phyloP scores from a whole-genome alignment of 2,888 invertebrate genomes.

The Tachystola acroxantha region DNA sequence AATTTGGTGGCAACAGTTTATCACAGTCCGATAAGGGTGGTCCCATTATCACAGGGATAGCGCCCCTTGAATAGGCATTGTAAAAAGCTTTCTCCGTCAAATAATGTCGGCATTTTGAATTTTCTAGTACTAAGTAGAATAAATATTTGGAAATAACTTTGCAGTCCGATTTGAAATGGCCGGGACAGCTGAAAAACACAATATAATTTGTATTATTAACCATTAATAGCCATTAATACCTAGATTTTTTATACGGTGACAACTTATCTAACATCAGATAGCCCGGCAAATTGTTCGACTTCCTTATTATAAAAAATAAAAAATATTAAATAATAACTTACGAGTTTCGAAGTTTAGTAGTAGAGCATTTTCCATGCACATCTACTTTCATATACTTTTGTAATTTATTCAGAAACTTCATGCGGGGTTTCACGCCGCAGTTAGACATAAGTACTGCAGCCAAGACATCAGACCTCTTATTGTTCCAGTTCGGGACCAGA shows the following conservation, averaged over 20 bases:
- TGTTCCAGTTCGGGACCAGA: constrained; percentile 53
- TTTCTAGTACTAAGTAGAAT: constrained; percentile 85
- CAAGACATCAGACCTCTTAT: constrained; percentile 61
- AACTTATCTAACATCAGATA: background rate
- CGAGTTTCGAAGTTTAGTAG: constrained; percentile 9
- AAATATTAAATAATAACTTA: too few species aligned
- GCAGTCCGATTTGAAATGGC: constrained; percentile 80
- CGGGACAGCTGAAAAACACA: constrained; percentile 76
- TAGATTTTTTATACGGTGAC: too few species aligned
- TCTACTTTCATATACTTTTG: constrained; percentile 78
- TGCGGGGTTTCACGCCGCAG: constrained; percentile 68
- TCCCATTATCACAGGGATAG: constrained; percentile 83
- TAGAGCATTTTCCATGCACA: constrained; percentile 76
- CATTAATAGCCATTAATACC: too few species aligned
- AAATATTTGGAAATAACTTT: constrained; percentile 74
- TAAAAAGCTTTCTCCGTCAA: constrained; percentile 84
- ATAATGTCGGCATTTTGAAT: constrained; percentile 83
- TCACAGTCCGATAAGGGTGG: constrained; percentile 64
- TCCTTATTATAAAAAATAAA: too few species aligned
- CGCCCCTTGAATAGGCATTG: constrained; percentile 79
- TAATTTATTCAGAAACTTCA: constrained; percentile 74
- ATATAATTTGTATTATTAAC: too few species aligned
- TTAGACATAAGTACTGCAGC: constrained; percentile 79
- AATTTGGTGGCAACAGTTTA: constrained; percentile 78
- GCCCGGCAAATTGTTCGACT: too few species aligned